Conservation (phyloP, 1,140 invertebrate genomes). For the Lysiphlebus fabarum region DNA sequence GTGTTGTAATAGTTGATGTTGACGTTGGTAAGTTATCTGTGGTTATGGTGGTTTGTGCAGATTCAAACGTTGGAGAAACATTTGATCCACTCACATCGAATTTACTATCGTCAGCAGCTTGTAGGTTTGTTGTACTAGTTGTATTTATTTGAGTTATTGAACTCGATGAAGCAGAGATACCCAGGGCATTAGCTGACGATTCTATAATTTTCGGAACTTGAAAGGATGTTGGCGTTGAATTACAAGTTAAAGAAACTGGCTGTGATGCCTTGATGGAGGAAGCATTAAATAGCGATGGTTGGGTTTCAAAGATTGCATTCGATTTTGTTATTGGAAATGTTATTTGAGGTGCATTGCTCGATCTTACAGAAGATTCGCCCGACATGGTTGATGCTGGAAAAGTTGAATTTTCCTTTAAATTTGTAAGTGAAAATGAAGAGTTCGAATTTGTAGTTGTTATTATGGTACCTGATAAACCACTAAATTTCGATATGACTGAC, state of each 20-base stretch:
- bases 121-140: neutral
- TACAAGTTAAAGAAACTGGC: neutral
- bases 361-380: too few relatives aligned
- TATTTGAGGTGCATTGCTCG: too few relatives aligned
- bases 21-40: neutral
- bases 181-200: neutral
- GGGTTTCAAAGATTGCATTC: too few relatives aligned
- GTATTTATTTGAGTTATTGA: neutral
- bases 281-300: neutral
- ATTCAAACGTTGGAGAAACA: neutral
- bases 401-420: too few relatives aligned
- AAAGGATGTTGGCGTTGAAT: neutral
- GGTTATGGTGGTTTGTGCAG: slow-evolving; percentile 13
- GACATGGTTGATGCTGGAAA: too few relatives aligned
- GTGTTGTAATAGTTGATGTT: slow-evolving; percentile 18
- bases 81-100: neutral
- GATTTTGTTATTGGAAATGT: neutral
- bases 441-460: too few relatives aligned
- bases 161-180: neutral
- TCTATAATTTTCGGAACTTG: neutral
- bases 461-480: neutral
- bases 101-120: neutral
- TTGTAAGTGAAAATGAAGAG: too few relatives aligned
- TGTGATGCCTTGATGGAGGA: neutral
- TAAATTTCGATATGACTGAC: neutral